phyloP scores from a whole-genome alignment of 2,113 vertebrate species.

The Xiphorhynchus elegans region DNA sequence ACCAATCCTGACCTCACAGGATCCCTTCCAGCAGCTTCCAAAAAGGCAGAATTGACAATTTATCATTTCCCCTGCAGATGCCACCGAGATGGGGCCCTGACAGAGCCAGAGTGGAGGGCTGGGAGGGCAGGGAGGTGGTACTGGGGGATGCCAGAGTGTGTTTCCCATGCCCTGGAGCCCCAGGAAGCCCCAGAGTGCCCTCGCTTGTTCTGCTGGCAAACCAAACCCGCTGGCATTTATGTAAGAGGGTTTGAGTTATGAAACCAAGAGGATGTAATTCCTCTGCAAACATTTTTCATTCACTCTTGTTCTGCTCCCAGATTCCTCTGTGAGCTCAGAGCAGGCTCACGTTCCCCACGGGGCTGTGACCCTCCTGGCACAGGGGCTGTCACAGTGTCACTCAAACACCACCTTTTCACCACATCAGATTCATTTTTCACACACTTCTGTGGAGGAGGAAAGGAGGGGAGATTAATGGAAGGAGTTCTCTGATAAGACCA shows the following conservation, averaged over 20 bases:
- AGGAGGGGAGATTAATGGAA: constrained; percentile 32
- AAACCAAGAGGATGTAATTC: constrained; percentile 46
- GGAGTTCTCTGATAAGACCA: constrained; percentile 33
- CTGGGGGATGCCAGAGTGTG: accelerated
- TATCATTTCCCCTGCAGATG: background rate
- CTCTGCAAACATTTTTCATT: constrained; percentile 43
- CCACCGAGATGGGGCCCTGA: background rate
- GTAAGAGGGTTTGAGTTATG: constrained; percentile 24
- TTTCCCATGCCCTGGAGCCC: background rate
- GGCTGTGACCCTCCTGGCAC: background rate
- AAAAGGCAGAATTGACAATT: background rate
- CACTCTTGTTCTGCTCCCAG: background rate
- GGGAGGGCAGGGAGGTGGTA: background rate
- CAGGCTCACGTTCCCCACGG: background rate
- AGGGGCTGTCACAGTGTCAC: background rate
- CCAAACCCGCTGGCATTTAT: constrained; percentile 1
- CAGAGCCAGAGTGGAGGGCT: too few relatives aligned
- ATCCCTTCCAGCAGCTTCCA: background rate
- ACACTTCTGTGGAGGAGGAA: constrained; percentile 32
- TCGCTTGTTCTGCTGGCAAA: background rate
- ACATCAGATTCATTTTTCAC: background rate
- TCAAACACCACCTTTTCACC: background rate
- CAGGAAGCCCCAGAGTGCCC: background rate
- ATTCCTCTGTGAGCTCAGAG: background rate
- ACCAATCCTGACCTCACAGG: background rate